Evolutionary conservation across 2,888 invertebrate species (phyloP), one percentile per base, ranked within the genome.

Genomic region (Caenorhabditis wallacei): DNA sequence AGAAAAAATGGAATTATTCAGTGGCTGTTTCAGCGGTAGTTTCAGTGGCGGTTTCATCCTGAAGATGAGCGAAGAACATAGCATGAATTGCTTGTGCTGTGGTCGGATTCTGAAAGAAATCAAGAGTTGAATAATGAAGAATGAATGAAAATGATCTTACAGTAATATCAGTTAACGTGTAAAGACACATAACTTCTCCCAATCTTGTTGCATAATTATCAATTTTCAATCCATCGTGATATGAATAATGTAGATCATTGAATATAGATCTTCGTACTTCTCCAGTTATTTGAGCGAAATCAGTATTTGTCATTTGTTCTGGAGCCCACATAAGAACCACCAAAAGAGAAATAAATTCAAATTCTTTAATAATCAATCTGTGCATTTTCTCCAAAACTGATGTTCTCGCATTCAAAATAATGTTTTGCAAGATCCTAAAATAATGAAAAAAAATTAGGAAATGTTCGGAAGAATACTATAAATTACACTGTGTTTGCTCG

Each of bases 181-280:
- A 74, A 3, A 83, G 43, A 16, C 74, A 68, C 83, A 83, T 76
- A 1, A 84, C 13, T n/a, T 80, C 71, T n/a, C 80, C 84, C 53
- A 84, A 72, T 61, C 80, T 51, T 11, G 54, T 40, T 2, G 84
- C 79, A 68, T 84, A 84, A 26, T 84, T 84, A 48, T 83, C 82
- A 35, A 83, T 79, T 59, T 69, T 74, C 53, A 83, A 26, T 22
- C 59, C 82, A 53, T 79, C 72, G 24, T 69, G 78, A 54, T 83
- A 83, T 11, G 79, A 53, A 22, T 70, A 61, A 54, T 83, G 82
- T 16, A 83, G 30, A 63, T 83, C 82, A 40, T 79, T 48, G 64
- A 79, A 83, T 8, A 83, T 35, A 35, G 51, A 5, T 2, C 26
- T 16, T 10, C 82, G 37, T 16, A 82, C 53, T 35, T 54, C 20